Evolutionary conservation across 2,797 vertebrate species (phyloP).

Genomic region (Chromis chromis): DNA sequence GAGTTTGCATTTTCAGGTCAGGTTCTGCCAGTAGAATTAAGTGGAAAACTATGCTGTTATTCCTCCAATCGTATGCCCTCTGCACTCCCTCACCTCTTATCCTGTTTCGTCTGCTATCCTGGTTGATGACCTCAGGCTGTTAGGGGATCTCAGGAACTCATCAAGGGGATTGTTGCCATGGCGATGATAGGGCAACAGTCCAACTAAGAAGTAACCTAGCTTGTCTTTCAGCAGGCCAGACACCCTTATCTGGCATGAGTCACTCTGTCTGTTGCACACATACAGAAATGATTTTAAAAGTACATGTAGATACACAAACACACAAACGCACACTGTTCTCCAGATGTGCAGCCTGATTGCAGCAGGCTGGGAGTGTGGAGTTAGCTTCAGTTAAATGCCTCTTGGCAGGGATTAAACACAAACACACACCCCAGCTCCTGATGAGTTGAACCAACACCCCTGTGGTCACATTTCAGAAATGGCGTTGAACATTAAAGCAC

Average conservation of each 20-base stretch:
- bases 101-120: conserved; percentile 15
- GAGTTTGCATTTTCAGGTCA: not conserved
- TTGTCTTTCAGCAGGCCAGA: conserved; percentile 29
- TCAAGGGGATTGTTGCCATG: conserved; percentile 39
- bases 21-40: not conserved
- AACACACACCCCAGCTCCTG: conserved; percentile 10
- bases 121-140: conserved; percentile 51
- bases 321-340: not conserved
- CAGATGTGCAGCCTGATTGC: conserved; percentile 57
- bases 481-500: not conserved
- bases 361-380: conserved; percentile 21
- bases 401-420: conserved; percentile 38
- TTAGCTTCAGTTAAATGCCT: conserved; percentile 35
- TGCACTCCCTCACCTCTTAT: conserved; percentile 5
- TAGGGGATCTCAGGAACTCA: conserved; percentile 45
- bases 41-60: not conserved
- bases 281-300: not conserved
- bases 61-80: not conserved
- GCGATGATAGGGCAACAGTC: conserved; percentile 34
- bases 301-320: conserved; percentile 23
- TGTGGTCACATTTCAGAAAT: conserved; percentile 28
- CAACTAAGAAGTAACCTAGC: conserved; percentile 41
- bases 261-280: not conserved
- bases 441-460: conserved; percentile 26
- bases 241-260: conserved; percentile 48